Evolutionary conservation across 2,797 vertebrate genomes (phyloP), one percentile per base, ranked within the genome.

Genomic region (Sebastes taczanowskii): DNA sequence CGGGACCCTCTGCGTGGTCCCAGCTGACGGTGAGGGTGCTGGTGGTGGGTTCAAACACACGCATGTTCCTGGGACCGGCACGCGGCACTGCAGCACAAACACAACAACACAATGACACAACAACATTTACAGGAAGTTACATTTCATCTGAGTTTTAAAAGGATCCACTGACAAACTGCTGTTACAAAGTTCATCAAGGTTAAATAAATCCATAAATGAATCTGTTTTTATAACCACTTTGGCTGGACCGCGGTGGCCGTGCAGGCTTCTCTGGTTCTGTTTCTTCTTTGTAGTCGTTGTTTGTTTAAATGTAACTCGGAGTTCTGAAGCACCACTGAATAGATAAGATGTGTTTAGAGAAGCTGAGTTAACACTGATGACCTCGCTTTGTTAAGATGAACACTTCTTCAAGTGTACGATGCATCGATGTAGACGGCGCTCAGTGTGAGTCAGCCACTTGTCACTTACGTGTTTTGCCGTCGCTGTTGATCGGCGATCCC

Each of bases 1-100:
- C 98, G 0, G 97, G 97, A 1, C 99, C 99, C 63, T 99, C 98
- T 0, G 98, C 99, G 20, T 99, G 98, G 77, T 99, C 98, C 99
- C 99, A 99, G 79, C 96, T 94, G 0, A 99, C 96, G 76, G 96
- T 98, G 58, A 99, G 96, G 32, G 96, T 98, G 77, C 95, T 98
- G 82, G 98, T 99, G 78, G 98, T 99, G 90, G 97, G 96, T 3
- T 97, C 97, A 0, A 96, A 98, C 71, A 99, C 97, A 3, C 97
- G 96, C 84, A 99, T 92, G 82, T 99, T 99, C 89, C 97, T 96
- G 73, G 99, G 98, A 7, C 97, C 98, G 30, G 95, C 92, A 2
- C 97, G 96, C 53, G 98, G 97, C 78, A 98, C 99, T 99, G 91
- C 61, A 85, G 34, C 5, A 27, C 6, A 25, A 23, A 76, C n/a